These are phyloP conservation scores for Cryptotis parvus DNA, from an alignment of 2,113 vertebrate genomes.

Conservation along the genomic window DNA sequence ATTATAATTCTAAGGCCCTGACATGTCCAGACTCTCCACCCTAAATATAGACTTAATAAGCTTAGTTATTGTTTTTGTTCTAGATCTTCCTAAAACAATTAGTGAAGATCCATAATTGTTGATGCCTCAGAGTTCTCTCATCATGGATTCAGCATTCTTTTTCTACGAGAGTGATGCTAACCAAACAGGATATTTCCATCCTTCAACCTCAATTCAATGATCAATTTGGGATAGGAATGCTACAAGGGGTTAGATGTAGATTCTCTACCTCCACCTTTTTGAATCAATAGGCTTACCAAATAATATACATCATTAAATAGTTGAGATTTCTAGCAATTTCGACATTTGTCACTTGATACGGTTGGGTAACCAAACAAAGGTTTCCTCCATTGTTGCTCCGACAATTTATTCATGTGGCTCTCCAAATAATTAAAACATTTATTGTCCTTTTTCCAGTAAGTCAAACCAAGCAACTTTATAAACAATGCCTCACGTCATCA, in stretches of 20 bases:
- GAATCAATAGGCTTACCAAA: background rate
- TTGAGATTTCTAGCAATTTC: background rate
- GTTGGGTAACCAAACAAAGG: background rate
- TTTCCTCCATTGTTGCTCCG: too few relatives aligned
- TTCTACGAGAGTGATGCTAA: background rate
- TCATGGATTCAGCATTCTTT: background rate
- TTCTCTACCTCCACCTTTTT: background rate
- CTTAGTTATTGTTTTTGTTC: background rate
- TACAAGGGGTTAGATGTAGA: too few relatives aligned
- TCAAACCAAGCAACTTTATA: too few relatives aligned
- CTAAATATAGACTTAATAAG: background rate
- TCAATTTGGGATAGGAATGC: background rate
- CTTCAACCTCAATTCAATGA: background rate
- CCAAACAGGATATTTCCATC: background rate
- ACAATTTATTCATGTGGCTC: background rate
- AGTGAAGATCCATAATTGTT: too few relatives aligned
- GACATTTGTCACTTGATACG: background rate
- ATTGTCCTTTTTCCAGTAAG: too few relatives aligned
- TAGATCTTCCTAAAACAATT: background rate
- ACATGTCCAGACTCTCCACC: background rate
- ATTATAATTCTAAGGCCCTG: background rate
- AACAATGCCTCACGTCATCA: too few relatives aligned
- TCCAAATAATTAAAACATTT: background rate
- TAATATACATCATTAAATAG: background rate
- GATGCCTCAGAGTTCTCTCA: background rate